These are phyloP conservation scores for Dasyurus viverrinus DNA, from an alignment of 2,113 vertebrate species.

Conservation along the genomic window DNA sequence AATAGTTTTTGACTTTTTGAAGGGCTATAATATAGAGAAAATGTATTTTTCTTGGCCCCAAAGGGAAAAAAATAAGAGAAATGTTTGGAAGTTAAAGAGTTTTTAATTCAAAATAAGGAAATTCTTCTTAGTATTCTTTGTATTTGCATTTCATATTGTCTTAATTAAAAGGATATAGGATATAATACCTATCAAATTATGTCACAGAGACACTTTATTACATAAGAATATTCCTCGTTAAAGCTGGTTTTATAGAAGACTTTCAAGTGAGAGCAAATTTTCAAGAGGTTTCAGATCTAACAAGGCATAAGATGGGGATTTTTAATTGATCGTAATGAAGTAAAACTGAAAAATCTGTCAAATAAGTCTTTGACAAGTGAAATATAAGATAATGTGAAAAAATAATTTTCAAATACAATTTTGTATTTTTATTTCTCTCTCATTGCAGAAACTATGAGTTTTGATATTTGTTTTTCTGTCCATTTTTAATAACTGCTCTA, in stretches of 20 bases:
- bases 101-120: neutral
- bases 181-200: neutral
- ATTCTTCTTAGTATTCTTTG: neutral
- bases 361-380: neutral
- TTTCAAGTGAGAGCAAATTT: neutral
- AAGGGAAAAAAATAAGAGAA: neutral
- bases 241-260: neutral
- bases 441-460: conserved; percentile 1
- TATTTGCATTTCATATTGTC: neutral
- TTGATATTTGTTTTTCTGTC: conserved; percentile 30
- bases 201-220: neutral
- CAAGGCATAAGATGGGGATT: neutral
- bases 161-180: neutral
- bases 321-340: neutral
- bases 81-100: neutral
- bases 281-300: neutral
- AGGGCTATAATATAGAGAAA: neutral
- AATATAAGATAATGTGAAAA: conserved; percentile 21
- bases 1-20: neutral
- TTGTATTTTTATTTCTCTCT: neutral
- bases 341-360: conserved; percentile 12
- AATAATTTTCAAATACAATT: neutral
- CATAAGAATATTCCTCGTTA: neutral
- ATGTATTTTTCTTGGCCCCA: neutral
- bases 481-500: neutral